Conservation (phyloP, 2,113 vertebrate genomes). For the Sitta europaea region DNA sequence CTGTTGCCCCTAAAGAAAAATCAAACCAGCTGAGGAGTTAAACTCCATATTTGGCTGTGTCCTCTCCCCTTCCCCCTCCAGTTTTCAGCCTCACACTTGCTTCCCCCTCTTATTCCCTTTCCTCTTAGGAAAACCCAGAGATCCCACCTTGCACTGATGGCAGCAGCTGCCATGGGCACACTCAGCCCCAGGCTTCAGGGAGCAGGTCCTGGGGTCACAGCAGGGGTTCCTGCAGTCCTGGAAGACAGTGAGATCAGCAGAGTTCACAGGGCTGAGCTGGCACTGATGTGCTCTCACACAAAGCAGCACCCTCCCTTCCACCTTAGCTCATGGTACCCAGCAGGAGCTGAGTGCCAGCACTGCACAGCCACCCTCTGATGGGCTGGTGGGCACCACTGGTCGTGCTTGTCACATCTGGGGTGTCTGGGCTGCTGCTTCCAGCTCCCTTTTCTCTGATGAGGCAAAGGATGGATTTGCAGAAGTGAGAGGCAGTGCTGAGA, state of each 20-base stretch:
- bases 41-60: not conserved
- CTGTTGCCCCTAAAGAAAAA: not conserved
- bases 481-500: not conserved
- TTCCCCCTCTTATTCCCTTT: not conserved
- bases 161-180: conserved; percentile 96
- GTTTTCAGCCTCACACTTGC: not conserved
- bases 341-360: not conserved
- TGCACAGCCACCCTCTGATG: not conserved
- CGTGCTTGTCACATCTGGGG: not conserved
- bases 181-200: conserved; percentile 83
- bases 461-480: not conserved
- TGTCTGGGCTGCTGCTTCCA: not conserved
- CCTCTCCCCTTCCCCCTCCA: not conserved
- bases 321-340: not conserved
- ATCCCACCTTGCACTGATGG: conserved; percentile 86
- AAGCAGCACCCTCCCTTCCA: not conserved
- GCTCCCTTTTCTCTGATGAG: not conserved
- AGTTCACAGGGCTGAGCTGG: not conserved
- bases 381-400: not conserved
- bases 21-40: not conserved
- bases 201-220: conserved; percentile 91
- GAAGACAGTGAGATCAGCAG: not conserved
- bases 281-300: not conserved
- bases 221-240: conserved; percentile 93
- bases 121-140: not conserved